Evolutionary conservation across 2,888 invertebrate species (phyloP).

Genomic region (Urechis unicinctus): DNA sequence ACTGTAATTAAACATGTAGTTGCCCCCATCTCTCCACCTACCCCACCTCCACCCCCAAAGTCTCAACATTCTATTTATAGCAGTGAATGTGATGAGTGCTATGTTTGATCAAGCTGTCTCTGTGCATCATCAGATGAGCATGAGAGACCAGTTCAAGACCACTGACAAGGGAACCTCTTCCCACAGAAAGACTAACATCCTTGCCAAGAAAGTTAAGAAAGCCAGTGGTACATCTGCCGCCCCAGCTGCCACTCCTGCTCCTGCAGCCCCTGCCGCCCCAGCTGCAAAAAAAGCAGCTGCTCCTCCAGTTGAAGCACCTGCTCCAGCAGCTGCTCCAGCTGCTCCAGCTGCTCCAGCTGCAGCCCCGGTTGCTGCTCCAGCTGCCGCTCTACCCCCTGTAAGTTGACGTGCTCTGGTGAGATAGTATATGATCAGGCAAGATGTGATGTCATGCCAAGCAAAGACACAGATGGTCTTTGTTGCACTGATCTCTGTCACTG

Average conservation of each 20-base stretch:
- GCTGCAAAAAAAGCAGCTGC: not conserved
- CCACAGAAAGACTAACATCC: conserved; percentile 32
- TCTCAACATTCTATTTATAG: no score
- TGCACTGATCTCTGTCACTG: no score
- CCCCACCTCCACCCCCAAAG: no score
- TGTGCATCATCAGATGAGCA: not conserved
- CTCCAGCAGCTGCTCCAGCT: not conserved
- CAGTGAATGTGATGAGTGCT: no score
- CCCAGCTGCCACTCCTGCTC: conserved; percentile 8
- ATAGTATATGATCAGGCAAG: no score
- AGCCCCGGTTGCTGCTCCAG: conserved; percentile 1
- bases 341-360: not conserved
- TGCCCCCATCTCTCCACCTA: no score
- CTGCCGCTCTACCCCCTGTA: conserved; percentile 25
- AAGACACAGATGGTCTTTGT: no score
- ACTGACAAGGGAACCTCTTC: conserved; percentile 14
- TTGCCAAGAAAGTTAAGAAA: conserved; percentile 35
- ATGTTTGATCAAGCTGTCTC: no score
- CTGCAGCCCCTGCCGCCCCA: conserved; percentile 8
- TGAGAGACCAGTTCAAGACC: not conserved
- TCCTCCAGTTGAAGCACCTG: not conserved
- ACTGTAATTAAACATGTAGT: no score
- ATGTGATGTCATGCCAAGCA: no score
- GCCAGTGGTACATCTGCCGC: conserved; percentile 6
- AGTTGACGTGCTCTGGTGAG: no score